Base-by-base conservation (phyloP, 2,113 vertebrate species). In the Lepidothrix coronata region DNA sequence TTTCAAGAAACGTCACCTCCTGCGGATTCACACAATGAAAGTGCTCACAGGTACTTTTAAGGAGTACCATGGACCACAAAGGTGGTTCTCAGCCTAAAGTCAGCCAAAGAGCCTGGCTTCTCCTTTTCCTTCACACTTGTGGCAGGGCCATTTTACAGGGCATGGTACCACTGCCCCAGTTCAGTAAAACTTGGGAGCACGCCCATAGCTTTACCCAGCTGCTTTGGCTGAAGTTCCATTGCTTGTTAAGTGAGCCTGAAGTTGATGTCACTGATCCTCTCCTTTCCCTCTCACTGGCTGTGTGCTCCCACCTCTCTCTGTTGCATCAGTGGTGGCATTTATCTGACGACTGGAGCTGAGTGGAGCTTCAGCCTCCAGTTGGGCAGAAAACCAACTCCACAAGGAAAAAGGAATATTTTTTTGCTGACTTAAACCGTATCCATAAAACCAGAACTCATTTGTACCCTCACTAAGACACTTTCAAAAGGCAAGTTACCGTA, bases 231-330 rank as follows among this genome's bases (percentile, higher is more conserved):
- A 25, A 68, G 9, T n/a, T 63, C 54, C 46, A 21, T 33, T 54
- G 12, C 22, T 48, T 41, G 20, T n/a, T 55, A 43, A 67, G 31
- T 23, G 77, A 88, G 54, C 43, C 35, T 59, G 5, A 66, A 81
- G 39, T 13, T 0, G 0, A 12, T 1, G 1, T 55, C 57, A 30
- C 23, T 52, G 65, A 13, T 81, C 30, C 63, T 75, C 21, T 49
- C 43, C 65, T 87, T 82, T 55, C 43, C 65, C 48, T 82, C 13
- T 21, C 49, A 28, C 28, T 33, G 35, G 23, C 85, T 87, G n/a
- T 3, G 0, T 14, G 19, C 61, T 57, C 62, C 51, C 13, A 4
- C 11, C 58, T 77, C 48, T 37, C 65, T 75, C n/a, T 35, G 35
- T 58, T 63, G 46, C n/a, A 37, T 58, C 6, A 9, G 0, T 1